phyloP scores from a whole-genome alignment of 2,113 vertebrate genomes.

The Cisticola juncidis region DNA sequence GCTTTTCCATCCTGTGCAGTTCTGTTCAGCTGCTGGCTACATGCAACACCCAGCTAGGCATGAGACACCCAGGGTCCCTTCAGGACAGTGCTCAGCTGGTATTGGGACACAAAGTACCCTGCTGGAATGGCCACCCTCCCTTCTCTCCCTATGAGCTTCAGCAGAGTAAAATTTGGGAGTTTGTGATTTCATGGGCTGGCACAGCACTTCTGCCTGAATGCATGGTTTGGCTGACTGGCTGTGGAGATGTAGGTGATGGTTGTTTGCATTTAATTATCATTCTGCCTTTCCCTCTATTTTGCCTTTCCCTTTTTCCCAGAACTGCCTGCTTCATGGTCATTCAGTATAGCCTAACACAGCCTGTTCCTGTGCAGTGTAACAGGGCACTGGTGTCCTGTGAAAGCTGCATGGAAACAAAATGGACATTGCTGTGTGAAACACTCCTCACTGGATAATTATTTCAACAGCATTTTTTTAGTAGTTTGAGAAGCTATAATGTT shows the following conservation, averaged over 20 bases:
- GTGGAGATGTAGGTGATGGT: neutral
- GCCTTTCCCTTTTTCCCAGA: neutral
- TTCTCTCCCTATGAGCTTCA: neutral
- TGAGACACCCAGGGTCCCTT: neutral
- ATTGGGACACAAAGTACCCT: neutral
- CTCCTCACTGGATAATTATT: neutral
- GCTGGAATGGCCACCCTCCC: neutral
- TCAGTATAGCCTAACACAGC: neutral
- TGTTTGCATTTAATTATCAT: neutral
- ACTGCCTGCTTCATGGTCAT: neutral
- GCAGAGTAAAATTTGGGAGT: neutral
- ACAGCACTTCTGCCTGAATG: neutral
- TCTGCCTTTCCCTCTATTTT: neutral
- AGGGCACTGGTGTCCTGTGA: neutral
- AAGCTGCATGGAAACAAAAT: neutral
- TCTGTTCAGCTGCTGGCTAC: neutral
- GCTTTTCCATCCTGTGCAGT: neutral
- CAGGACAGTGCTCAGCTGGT: neutral
- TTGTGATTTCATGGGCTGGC: neutral
- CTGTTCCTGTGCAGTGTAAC: neutral
- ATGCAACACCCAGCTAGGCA: neutral
- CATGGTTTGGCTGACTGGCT: neutral
- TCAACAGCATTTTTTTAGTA: neutral
- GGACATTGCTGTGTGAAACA: neutral
- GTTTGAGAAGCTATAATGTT: neutral